A percentile compares a stretch with the other conserved stretches of the same genome.
These are phyloP conservation scores for Pagrus major DNA, from an alignment of 2,113 vertebrate genomes.

Conservation along the genomic window DNA sequence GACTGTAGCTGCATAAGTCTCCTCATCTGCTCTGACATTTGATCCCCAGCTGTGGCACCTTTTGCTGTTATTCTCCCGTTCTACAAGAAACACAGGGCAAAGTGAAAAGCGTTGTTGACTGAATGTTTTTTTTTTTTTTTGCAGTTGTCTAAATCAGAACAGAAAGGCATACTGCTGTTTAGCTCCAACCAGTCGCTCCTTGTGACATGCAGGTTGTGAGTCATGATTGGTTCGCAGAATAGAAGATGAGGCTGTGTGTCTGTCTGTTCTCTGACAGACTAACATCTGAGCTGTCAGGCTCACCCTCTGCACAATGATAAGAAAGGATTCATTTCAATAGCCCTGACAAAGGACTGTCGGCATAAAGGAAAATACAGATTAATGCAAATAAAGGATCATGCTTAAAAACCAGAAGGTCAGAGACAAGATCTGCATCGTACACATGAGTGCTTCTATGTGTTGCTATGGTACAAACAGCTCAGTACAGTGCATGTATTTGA, in stretches of 20 bases:
- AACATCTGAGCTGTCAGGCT: conserved; percentile 61
- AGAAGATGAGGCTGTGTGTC: conserved; percentile 38
- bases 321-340: conserved; percentile 49
- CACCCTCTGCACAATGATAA: conserved; percentile 28
- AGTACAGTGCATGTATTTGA: neutral
- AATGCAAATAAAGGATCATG: conserved; percentile 46
- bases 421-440: conserved; percentile 8
- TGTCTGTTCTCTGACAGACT: conserved; percentile 41
- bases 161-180: neutral
- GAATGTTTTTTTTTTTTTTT: neutral
- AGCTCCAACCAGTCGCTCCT: conserved; percentile 12
- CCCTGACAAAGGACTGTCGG: conserved; percentile 38
- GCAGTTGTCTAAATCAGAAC: conserved; percentile 13
- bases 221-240: conserved; percentile 41
- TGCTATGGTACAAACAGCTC: conserved; percentile 6
- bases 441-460: neutral
- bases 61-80: neutral
- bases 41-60: conserved; percentile 26
- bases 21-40: conserved; percentile 36
- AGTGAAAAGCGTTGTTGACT: neutral
- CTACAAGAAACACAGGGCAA: neutral
- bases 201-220: conserved; percentile 38
- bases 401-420: conserved; percentile 29
- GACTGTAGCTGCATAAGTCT: conserved; percentile 1
- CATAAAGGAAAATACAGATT: conserved; percentile 50